phyloP scores from a whole-genome alignment of 2,888 invertebrate genomes.

The Phyllotreta cruciferae region DNA sequence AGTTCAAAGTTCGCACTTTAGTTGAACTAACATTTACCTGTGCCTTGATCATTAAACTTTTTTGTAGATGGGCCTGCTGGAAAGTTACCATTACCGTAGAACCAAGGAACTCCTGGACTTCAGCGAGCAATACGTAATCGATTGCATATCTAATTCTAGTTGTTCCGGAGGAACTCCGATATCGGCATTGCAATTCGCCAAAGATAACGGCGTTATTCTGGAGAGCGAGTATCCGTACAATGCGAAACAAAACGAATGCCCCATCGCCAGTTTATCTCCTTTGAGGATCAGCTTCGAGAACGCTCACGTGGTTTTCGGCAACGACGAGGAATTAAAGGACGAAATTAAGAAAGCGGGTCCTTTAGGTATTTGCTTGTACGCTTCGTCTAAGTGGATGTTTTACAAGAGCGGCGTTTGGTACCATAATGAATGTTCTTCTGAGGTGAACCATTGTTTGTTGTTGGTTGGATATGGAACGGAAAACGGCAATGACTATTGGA shows the following conservation, averaged over 20 bases:
- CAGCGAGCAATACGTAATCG: constrained; percentile 36
- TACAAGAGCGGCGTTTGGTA: constrained; percentile 35
- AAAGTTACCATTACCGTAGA: constrained; percentile 26
- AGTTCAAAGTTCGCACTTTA: too few species aligned
- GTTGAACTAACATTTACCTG: too few species aligned
- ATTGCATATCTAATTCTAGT: constrained; percentile 43
- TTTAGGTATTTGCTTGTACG: constrained; percentile 24
- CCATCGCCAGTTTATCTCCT: constrained; percentile 5
- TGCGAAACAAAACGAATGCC: constrained; percentile 26
- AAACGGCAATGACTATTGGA: constrained; percentile 57
- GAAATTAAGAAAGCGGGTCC: constrained; percentile 27
- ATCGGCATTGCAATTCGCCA: constrained; percentile 22
- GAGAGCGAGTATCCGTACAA: constrained; percentile 31
- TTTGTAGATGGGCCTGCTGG: constrained; percentile 31
- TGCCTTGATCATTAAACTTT: constrained; percentile 1
- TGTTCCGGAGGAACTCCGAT: constrained; percentile 27
- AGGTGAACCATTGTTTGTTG: constrained; percentile 26
- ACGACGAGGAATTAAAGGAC: constrained; percentile 18
- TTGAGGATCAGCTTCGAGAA: constrained; percentile 19
- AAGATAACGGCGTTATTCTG: constrained; percentile 23
- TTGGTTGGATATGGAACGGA: constrained; percentile 32
- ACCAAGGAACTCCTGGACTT: constrained; percentile 22
- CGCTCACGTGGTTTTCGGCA: background rate
- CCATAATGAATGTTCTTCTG: constrained; percentile 25
- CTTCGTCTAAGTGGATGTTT: constrained; percentile 29